Percentiles rank a stretch among this genome's conserved stretches.
These are phyloP conservation scores for Zonitis immaculata DNA, from an alignment of 2,888 invertebrate species.

Conservation along the genomic window DNA sequence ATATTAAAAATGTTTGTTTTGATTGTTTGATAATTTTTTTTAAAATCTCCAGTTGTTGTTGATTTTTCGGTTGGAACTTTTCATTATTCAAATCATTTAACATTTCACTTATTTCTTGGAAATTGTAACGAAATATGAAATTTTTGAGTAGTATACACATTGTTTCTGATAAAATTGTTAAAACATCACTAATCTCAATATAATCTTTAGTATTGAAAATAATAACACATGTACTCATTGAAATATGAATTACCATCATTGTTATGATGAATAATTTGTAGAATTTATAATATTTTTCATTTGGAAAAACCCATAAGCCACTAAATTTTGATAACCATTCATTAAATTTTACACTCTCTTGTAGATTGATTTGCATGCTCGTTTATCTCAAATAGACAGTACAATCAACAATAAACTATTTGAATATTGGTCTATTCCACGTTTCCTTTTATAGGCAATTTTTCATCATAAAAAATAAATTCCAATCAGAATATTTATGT, in stretches of 20 bases:
- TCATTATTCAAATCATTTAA: constrained; percentile 4
- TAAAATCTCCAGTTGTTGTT: constrained; percentile 4
- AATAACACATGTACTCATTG: background rate
- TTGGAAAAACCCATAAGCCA: background rate
- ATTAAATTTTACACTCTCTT: background rate
- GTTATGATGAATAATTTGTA: background rate
- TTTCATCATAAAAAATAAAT: no score
- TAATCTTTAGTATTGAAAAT: background rate
- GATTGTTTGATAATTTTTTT: constrained; percentile 1
- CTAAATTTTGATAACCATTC: background rate
- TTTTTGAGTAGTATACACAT: background rate
- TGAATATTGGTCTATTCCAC: no score
- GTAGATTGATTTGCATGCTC: background rate
- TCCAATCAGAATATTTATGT: no score
- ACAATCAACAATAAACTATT: no score
- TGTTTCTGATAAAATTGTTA: background rate
- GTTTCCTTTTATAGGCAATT: no score
- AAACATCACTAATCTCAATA: background rate
- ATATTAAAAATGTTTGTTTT: constrained; percentile 5
- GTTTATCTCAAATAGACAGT: no score
- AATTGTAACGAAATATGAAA: background rate
- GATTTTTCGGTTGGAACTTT: constrained; percentile 7
- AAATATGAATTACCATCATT: background rate
- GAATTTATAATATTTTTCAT: background rate
- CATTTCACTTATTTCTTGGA: background rate